Base-by-base conservation (phyloP, 2,797 vertebrate species). In the Champsocephalus esox region DNA sequence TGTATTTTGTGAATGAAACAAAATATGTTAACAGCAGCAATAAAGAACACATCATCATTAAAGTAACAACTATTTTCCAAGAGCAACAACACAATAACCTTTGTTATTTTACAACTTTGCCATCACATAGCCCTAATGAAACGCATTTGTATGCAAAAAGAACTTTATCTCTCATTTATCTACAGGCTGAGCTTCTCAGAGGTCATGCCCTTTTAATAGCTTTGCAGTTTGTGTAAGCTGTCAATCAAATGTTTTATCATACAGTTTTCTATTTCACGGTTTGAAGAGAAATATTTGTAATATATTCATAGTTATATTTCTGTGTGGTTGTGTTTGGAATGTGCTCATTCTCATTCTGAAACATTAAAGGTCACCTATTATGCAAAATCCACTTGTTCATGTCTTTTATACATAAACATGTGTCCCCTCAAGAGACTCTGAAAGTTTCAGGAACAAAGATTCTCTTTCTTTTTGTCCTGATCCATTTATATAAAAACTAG, bases 261-360 rank as follows among this genome's bases (percentile, higher is more conserved):
- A 83, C 52, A 12, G 19, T 77, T 77, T 72, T 62, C 57, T 12
- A 45, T 64, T 69, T 66, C 44, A 12, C 58, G 57, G 32, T 67
- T 81, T 46, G 32, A 48, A 64, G 57, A 34, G 58, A 84, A 75
- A 82, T 69, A 78, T 86, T 73, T 73, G 41, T 68, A 57, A 88
- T 86, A 16, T 82, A 80, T 86, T 88, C 81, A 80, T 66, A 68
- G 64, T 66, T 70, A 70, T 9, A 19, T 61, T 75, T 41, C 67
- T 58, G 45, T 75, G 78, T 52, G 70, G 57, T 68, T 66, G 66
- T 45, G 34, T 75, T 77, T 68, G 57, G 67, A 46, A 50, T 60
- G 67, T 46, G 46, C 75, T 85, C 68, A 64, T 83, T 64, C 3
- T 83, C 9, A 5, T 45, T 77, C 59, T 64, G 75, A 3, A 61